Percentiles rank a stretch among this genome's conserved stretches.
phyloP scores from a whole-genome alignment of 2,113 vertebrate genomes.

The Ursus arctos region DNA sequence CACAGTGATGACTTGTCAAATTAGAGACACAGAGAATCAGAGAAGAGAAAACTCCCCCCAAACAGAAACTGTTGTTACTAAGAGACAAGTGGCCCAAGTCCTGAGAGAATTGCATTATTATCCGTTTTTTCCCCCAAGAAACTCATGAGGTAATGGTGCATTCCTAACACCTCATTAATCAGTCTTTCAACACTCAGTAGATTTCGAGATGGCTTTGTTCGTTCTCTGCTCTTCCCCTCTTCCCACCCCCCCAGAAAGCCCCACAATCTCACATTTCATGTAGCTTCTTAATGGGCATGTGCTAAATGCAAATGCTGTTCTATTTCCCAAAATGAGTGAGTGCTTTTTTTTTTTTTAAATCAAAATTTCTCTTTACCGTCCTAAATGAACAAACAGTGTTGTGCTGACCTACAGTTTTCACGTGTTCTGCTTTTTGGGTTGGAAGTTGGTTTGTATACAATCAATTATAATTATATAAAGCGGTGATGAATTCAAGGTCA shows the following conservation, averaged over 20 bases:
- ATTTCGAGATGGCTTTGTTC: background rate
- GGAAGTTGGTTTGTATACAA: background rate
- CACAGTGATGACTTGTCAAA: background rate
- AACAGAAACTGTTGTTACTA: background rate
- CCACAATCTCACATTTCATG: background rate
- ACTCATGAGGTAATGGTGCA: background rate
- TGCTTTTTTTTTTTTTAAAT: background rate
- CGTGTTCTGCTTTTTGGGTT: background rate
- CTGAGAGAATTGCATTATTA: background rate
- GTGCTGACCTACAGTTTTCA: background rate
- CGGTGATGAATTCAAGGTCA: constrained; percentile 43
- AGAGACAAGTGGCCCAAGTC: background rate
- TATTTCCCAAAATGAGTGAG: background rate
- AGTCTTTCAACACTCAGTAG: background rate
- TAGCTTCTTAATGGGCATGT: background rate
- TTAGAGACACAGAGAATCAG: background rate
- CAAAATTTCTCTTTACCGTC: background rate
- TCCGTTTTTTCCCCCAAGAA: background rate
- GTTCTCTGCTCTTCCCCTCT: background rate
- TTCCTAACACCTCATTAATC: background rate
- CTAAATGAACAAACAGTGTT: background rate
- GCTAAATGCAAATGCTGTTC: background rate
- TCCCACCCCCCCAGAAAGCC: background rate
- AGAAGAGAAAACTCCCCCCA: background rate
- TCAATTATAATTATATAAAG: constrained; percentile 8